These are phyloP conservation scores for Cherax destructor DNA, from an alignment of 1,140 invertebrate genomes.

Conservation along the genomic window DNA sequence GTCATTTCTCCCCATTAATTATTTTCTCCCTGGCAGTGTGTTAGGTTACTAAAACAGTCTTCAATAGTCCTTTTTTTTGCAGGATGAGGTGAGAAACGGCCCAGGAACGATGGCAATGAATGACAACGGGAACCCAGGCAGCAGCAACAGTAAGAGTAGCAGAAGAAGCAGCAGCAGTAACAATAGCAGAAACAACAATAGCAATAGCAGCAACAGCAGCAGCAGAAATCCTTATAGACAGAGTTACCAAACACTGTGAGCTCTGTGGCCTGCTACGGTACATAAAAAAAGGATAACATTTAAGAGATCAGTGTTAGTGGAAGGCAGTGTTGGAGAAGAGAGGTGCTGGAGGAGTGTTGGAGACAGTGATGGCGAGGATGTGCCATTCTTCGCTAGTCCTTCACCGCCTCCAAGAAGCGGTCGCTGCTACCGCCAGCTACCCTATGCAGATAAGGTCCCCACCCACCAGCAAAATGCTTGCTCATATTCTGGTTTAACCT, in stretches of 20 bases:
- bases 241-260: not conserved
- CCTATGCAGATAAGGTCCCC: not conserved
- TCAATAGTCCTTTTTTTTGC: not conserved
- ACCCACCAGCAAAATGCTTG: not conserved
- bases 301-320: no score
- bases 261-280: not conserved
- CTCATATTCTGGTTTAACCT: conserved; percentile 9
- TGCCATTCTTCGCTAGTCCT: not conserved
- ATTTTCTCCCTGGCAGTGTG: not conserved
- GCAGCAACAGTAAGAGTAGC: not conserved
- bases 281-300: not conserved
- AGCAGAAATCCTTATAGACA: not conserved
- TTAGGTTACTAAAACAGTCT: not conserved
- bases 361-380: not conserved
- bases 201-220: not conserved
- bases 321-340: not conserved
- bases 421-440: not conserved
- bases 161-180: not conserved
- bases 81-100: not conserved
- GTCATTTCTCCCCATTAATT: not conserved
- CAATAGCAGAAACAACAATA: not conserved
- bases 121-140: not conserved
- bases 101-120: not conserved
- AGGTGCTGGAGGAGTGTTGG: not conserved
- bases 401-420: not conserved